Percentiles rank a stretch among this genome's conserved stretches.
Evolutionary conservation across 2,113 vertebrate species (phyloP).

Genomic region (Ictalurus furcatus): DNA sequence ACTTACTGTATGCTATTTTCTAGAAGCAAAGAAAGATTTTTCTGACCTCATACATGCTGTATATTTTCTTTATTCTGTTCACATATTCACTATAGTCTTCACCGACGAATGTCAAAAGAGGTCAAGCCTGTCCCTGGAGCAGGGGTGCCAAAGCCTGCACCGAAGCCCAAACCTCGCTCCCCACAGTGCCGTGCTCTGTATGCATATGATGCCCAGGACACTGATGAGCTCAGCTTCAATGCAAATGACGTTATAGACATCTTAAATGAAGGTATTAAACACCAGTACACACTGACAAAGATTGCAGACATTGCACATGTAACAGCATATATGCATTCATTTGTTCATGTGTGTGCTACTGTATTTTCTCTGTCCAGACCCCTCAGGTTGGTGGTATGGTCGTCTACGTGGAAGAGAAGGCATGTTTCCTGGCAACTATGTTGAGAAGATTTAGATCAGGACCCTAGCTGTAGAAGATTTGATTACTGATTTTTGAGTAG

Average conservation of each 20-base stretch:
- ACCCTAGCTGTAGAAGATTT: neutral
- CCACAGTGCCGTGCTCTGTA: conserved; percentile 79
- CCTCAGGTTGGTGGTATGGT: conserved; percentile 81
- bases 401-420: conserved; percentile 78
- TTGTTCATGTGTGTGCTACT: neutral
- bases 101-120: conserved; percentile 77
- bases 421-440: conserved; percentile 82
- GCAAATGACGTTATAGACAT: conserved; percentile 77
- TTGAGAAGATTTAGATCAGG: conserved; percentile 75
- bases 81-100: conserved; percentile 64
- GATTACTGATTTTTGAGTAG: conserved; percentile 5
- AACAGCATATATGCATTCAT: neutral
- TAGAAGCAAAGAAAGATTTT: neutral
- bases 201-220: conserved; percentile 84
- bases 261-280: conserved; percentile 72
- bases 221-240: conserved; percentile 83
- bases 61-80: neutral
- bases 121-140: conserved; percentile 76
- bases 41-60: neutral
- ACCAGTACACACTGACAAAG: neutral
- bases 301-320: neutral
- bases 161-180: conserved; percentile 69
- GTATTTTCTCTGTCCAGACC: conserved; percentile 62
- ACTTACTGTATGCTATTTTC: neutral
- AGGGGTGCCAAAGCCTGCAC: conserved; percentile 71